These are phyloP conservation scores for Dynastes tityus DNA, from an alignment of 2,888 invertebrate species.

Conservation along the genomic window DNA sequence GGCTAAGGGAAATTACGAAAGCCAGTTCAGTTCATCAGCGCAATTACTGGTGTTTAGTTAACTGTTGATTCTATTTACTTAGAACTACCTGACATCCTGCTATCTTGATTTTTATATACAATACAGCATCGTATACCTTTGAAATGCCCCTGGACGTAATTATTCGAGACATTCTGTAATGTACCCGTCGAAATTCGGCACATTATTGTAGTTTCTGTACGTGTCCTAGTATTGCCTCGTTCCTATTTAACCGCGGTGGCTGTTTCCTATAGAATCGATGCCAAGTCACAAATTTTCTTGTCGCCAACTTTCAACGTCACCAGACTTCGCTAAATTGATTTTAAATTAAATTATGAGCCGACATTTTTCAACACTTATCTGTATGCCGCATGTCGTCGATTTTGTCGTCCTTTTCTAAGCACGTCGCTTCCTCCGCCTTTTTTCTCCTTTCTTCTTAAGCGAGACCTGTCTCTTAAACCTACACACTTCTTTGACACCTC, in stretches of 20 bases:
- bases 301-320: conserved; percentile 61
- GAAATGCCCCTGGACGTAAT: neutral
- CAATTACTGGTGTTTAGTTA: too few species aligned
- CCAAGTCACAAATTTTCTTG: conserved; percentile 64
- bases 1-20: too few species aligned
- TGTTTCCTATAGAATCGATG: conserved; percentile 59
- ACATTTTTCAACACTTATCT: conserved; percentile 68
- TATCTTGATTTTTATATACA: too few species aligned
- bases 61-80: too few species aligned
- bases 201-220: conserved; percentile 27
- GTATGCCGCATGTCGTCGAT: conserved; percentile 62
- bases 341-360: conserved; percentile 67
- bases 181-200: neutral
- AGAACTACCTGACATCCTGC: too few species aligned
- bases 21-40: too few species aligned
- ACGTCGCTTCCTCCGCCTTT: neutral
- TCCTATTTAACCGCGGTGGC: neutral
- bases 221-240: neutral
- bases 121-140: too few species aligned
- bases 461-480: conserved; percentile 8
- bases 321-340: conserved; percentile 66
- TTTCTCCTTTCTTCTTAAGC: conserved; percentile 13
- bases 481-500: conserved; percentile 3
- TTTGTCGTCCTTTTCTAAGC: conserved; percentile 49
- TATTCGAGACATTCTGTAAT: neutral